Evolutionary conservation across 1,140 invertebrate genomes (phyloP), one percentile per base, ranked within the genome.

Genomic region (Lineus longissimus): DNA sequence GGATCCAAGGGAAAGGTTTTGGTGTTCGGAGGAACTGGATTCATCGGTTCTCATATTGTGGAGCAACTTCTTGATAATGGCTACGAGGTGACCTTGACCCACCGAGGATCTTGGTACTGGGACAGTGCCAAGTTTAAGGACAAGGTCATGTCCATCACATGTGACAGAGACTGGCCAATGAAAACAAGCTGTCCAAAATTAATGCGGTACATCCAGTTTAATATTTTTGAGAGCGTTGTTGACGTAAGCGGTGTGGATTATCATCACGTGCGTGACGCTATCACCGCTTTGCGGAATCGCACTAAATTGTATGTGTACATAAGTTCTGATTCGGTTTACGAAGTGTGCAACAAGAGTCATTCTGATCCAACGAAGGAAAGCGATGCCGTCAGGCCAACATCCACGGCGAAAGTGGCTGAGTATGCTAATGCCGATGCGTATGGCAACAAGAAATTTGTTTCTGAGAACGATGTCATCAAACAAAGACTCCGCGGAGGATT

Each of bases 151-250:
- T 43, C 40, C 11, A 19, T 19, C 65, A 69, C 1, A 71, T 68
- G 25, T 83, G 82, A 63, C 25, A 51, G 2, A 74, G 74, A 7
- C 63, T 84, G 2, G 45, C 74, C 23, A 65, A 74, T n/a, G 59
- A 71, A 27, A 59, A 76, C 22, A 55, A 66, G n/a, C 68, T 59
- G n/a, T n/a, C n/a, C n/a, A n/a, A n/a, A 2, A 36, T 58, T n/a
- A 59, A 61, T 7, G 25, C 64, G 27, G 79, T 83, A 66, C 82
- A 84, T 66, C 74, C 74, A 6, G 77, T 84, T 0, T 63, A 84
- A 7, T 83, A 85, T 67, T 84, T 85, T 64, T 84, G 82, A 74
- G 80, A n/a, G n/a, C n/a, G n/a, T n/a, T n/a, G n/a, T n/a, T n/a
- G n/a, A n/a, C 73, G 0, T 85, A 83, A 63, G 75, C 78, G 51